A percentile compares a stretch with the other conserved stretches of the same genome.
Evolutionary conservation across 2,888 invertebrate genomes (phyloP).

Genomic region (Ophonus ardosiacus): DNA sequence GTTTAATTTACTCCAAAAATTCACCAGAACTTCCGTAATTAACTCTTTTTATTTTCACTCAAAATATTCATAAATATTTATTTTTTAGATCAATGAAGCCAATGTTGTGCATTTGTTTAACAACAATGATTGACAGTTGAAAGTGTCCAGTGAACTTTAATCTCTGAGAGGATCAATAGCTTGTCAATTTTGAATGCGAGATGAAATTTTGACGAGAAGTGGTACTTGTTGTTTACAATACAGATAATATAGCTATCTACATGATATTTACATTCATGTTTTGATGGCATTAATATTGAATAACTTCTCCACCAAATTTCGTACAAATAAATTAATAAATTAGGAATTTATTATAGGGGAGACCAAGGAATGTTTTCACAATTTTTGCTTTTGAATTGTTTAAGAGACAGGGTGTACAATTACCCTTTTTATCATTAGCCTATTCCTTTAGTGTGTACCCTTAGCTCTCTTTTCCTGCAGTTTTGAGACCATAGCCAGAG

Average conservation of each 20-base stretch:
- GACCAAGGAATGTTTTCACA: no score
- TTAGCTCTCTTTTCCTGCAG: no score
- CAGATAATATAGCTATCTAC: neutral
- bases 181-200: neutral
- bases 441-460: no score
- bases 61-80: neutral
- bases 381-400: no score
- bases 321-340: no score
- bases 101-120: neutral
- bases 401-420: no score
- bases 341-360: no score
- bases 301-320: no score
- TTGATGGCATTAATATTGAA: neutral
- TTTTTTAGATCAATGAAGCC: neutral
- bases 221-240: neutral
- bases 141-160: neutral
- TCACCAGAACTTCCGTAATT: neutral
- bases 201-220: neutral
- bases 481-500: no score
- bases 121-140: neutral
- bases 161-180: neutral
- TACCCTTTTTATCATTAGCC: no score
- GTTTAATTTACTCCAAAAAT: constrained; percentile 5
- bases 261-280: neutral
- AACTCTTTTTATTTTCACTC: neutral